phyloP scores from a whole-genome alignment of 1,140 invertebrate species.

The Temnothorax longispinosus region DNA sequence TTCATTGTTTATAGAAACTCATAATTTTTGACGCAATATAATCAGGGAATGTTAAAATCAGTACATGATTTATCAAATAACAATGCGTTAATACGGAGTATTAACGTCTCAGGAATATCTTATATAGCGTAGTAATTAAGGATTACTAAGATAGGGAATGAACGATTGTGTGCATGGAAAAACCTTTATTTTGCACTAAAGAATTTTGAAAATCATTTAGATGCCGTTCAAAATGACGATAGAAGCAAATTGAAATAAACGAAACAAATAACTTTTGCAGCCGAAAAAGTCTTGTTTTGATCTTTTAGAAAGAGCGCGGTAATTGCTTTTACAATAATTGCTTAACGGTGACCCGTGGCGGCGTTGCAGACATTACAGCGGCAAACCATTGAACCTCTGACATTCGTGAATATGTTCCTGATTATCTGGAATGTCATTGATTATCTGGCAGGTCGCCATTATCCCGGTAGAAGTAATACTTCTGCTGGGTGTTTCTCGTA shows the following conservation, averaged over 20 bases:
- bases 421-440: constrained; percentile 51
- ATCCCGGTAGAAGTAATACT: constrained; percentile 16
- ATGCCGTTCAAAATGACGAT: no score
- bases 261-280: neutral
- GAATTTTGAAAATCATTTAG: neutral
- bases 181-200: neutral
- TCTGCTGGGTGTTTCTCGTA: neutral
- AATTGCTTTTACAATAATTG: constrained; percentile 39
- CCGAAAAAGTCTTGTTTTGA: neutral
- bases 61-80: neutral
- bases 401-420: constrained; percentile 43
- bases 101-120: neutral
- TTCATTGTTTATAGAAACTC: constrained; percentile 1
- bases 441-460: constrained; percentile 29
- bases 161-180: neutral
- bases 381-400: constrained; percentile 39
- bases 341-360: constrained; percentile 15
- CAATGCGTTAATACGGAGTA: neutral
- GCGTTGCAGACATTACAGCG: constrained; percentile 41
- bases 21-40: neutral
- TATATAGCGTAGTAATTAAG: neutral
- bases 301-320: neutral
- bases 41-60: neutral
- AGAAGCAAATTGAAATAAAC: neutral
- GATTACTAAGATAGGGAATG: neutral